These are phyloP conservation scores for Oopsacas minuta DNA, from an alignment of 37 sponge, comb jelly and placozoan genomes.

Conservation along the genomic window DNA sequence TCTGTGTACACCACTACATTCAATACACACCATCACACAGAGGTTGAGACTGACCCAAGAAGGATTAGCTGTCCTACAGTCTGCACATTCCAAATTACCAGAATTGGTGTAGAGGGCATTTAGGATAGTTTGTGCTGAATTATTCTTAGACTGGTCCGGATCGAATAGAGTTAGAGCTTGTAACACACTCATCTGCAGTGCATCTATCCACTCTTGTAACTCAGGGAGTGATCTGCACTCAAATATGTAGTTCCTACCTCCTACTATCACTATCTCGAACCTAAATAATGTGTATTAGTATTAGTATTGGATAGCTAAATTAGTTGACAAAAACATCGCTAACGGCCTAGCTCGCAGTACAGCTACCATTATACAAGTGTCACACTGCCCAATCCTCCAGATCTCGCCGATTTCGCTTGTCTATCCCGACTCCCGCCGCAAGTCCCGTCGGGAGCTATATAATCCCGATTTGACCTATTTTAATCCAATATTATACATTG, in stretches of 20 bases:
- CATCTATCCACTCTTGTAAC: constrained; percentile 55
- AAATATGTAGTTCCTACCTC: constrained; percentile 6
- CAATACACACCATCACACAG: constrained; percentile 69
- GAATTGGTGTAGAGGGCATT: constrained; percentile 45
- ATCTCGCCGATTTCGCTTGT: too few species aligned
- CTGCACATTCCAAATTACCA: constrained; percentile 66
- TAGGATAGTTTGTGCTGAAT: constrained; percentile 34
- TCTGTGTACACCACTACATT: constrained; percentile 69
- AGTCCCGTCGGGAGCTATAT: too few species aligned
- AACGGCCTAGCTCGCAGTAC: too few species aligned
- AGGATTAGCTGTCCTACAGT: constrained; percentile 60
- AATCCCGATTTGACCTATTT: too few species aligned
- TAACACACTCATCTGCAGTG: constrained; percentile 37
- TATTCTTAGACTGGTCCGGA: background rate
- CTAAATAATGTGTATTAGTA: too few species aligned
- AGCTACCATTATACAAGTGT: too few species aligned
- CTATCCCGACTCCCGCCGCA: too few species aligned
- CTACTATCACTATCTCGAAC: background rate
- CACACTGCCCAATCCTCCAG: too few species aligned
- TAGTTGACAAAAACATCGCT: too few species aligned
- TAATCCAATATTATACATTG: too few species aligned
- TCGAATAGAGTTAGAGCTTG: constrained; percentile 36
- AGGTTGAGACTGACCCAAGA: constrained; percentile 72
- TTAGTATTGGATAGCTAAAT: too few species aligned
- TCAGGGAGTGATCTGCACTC: constrained; percentile 21